Base-by-base conservation (phyloP, 2,888 invertebrate genomes). In the Temnothorax rugatulus region DNA sequence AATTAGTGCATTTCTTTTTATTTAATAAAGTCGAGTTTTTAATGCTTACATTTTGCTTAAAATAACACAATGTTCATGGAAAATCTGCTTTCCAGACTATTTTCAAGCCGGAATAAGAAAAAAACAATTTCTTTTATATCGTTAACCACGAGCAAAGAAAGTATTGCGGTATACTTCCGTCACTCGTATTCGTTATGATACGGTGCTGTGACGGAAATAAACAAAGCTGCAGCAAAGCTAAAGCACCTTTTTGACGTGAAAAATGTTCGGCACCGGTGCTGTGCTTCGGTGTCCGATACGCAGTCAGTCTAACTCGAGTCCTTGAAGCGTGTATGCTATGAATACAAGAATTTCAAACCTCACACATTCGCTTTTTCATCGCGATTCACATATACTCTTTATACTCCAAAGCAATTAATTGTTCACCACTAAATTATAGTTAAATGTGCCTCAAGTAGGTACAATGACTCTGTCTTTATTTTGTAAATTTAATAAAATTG, bases 401-500 rank as follows among this genome's bases (percentile, higher is more conserved):
- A 34, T 4, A 61, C 18, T 9, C 9, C n/a, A 38, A 63, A 63
- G 1, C n/a, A 66, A 4, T 41, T 18, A 57, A 41, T 73, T 73
- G 13, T 38, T 57, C 18, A 73, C 21, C 0, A 34, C 34, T 34
- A 54, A 54, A 73, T 54, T 29, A 29, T 29, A 29, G 29, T 29
- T 29, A 34, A 34, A 34, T 7, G 7, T 34, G 7, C 7, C 34
- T 34, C 5, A 34, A 34, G 34, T 7, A 29, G 3, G 3, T 29
- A 29, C 29, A 29, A 29, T 29, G 29, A 34, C 34, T 7, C 34
- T 7, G 34, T 34, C 7, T 34, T 34, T 34, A 29, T 29, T 2
- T 44, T 13, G 4, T 9, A 15, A 57, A n/a, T 61, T 75, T 61
- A 34, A 75, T 15, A n/a, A 75, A 47, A 61, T 75, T 21, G 34